Conservation (phyloP, 1,140 invertebrate genomes). For the Heliothis virescens region DNA sequence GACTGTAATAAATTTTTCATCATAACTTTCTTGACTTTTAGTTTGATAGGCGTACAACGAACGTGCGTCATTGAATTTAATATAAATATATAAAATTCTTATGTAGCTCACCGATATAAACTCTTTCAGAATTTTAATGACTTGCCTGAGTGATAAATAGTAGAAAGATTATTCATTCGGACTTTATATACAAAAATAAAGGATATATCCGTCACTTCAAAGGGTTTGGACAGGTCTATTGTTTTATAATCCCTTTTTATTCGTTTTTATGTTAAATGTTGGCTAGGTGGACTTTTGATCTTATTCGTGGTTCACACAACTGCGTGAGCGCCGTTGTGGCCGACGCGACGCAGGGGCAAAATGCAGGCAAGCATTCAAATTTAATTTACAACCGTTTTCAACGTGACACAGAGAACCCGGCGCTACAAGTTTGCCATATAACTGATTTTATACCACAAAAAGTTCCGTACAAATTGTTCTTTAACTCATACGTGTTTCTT, state of each 20-base stretch:
- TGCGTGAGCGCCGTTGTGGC: neutral
- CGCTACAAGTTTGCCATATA: slow-evolving; percentile 10
- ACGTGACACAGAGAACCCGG: neutral
- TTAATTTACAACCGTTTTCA: slow-evolving; percentile 26
- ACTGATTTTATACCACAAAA: neutral
- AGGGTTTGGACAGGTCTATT: slow-evolving; percentile 14
- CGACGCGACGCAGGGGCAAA: neutral
- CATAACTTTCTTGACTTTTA: slow-evolving; percentile 62
- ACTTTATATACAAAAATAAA: slow-evolving; percentile 18
- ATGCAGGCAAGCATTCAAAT: too few species aligned
- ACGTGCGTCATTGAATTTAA: slow-evolving; percentile 71
- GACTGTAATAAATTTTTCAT: slow-evolving; percentile 70
- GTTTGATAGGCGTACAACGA: slow-evolving; percentile 60
- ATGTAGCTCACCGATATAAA: slow-evolving; percentile 69
- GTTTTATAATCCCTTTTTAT: slow-evolving; percentile 8
- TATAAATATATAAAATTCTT: slow-evolving; percentile 69
- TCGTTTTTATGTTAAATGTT: slow-evolving; percentile 10
- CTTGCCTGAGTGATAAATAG: slow-evolving; percentile 65
- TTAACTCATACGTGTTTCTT: neutral
- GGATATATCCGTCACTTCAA: slow-evolving; percentile 39
- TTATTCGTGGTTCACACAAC: neutral
- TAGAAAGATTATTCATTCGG: slow-evolving; percentile 50
- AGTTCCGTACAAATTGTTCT: slow-evolving; percentile 4
- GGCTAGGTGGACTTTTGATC: slow-evolving; percentile 7
- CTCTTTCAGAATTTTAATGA: slow-evolving; percentile 70